Evolutionary conservation across 2,888 invertebrate genomes (phyloP).

Genomic region (Eupithecia vulgata): DNA sequence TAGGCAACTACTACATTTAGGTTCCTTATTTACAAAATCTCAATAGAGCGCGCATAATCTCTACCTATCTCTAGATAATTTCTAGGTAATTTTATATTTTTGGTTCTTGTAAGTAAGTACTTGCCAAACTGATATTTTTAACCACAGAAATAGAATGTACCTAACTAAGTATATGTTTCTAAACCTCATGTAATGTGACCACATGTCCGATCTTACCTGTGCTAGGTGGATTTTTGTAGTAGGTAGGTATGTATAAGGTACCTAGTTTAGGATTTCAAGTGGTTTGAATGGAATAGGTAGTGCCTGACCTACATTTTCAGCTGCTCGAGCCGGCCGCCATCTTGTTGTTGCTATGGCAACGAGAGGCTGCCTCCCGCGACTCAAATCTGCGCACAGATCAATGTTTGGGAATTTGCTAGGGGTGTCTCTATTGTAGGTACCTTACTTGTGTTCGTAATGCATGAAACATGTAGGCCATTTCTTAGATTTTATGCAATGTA

Average conservation of each 20-base stretch:
- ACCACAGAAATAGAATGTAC: neutral
- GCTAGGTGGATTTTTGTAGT: too few relatives aligned
- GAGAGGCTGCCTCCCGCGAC: conserved; percentile 68
- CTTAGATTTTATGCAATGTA: neutral
- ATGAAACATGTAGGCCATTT: neutral
- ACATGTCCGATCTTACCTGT: neutral
- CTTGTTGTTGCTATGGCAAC: conserved; percentile 68
- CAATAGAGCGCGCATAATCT: neutral
- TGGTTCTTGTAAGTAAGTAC: neutral
- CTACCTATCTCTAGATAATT: neutral
- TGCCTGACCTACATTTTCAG: conserved; percentile 59
- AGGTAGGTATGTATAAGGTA: neutral
- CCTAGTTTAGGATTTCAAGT: neutral
- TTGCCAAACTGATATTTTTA: neutral
- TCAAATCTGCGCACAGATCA: conserved; percentile 75
- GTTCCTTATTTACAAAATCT: neutral
- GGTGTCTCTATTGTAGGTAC: conserved; percentile 50
- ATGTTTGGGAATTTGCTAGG: conserved; percentile 68
- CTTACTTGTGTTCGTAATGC: neutral
- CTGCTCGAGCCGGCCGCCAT: conserved; percentile 58
- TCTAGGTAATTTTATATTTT: neutral
- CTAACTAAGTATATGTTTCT: too few relatives aligned
- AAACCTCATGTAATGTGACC: neutral
- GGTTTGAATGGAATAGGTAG: neutral
- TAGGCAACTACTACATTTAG: neutral